These are phyloP conservation scores for Diorhabda carinulata DNA, from an alignment of 1,140 invertebrate genomes.

Conservation along the genomic window DNA sequence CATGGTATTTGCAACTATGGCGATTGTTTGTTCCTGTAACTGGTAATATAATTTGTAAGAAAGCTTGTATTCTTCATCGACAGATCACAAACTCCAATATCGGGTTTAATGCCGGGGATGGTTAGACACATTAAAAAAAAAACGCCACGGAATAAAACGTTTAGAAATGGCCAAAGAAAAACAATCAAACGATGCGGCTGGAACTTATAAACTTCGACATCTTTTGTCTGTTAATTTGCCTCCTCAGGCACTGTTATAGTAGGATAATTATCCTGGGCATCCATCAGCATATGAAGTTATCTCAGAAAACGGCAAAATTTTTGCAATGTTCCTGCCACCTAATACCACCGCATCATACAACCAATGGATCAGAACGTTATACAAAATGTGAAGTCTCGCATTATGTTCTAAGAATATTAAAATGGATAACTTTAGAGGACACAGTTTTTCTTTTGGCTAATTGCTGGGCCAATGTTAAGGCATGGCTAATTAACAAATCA, in stretches of 20 bases:
- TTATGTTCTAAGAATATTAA: conserved; percentile 4
- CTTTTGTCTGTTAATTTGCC: conserved; percentile 29
- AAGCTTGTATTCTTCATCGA: background rate
- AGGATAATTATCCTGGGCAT: conserved; percentile 42
- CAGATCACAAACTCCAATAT: background rate
- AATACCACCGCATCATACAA: conserved; percentile 43
- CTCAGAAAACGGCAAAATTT: conserved; percentile 39
- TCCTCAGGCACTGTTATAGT: conserved; percentile 29
- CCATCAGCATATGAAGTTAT: conserved; percentile 16
- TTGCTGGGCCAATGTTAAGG: conserved; percentile 17
- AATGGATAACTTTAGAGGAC: conserved; percentile 11
- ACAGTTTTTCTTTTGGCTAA: conserved; percentile 23
- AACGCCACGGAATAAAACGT: conserved; percentile 40
- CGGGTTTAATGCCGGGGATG: conserved; percentile 42
- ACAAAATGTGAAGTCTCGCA: conserved; percentile 25
- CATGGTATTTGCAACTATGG: no score
- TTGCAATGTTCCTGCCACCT: conserved; percentile 45
- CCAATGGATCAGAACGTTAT: conserved; percentile 42
- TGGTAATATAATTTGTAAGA: no score
- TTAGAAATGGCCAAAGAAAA: conserved; percentile 42
- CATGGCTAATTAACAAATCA: conserved; percentile 17
- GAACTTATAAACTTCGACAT: conserved; percentile 41
- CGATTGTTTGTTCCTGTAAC: no score
- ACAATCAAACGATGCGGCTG: conserved; percentile 34
- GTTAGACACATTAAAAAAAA: conserved; percentile 46